phyloP scores from a whole-genome alignment of 2,113 vertebrate species.

The Cyanistes caeruleus region DNA sequence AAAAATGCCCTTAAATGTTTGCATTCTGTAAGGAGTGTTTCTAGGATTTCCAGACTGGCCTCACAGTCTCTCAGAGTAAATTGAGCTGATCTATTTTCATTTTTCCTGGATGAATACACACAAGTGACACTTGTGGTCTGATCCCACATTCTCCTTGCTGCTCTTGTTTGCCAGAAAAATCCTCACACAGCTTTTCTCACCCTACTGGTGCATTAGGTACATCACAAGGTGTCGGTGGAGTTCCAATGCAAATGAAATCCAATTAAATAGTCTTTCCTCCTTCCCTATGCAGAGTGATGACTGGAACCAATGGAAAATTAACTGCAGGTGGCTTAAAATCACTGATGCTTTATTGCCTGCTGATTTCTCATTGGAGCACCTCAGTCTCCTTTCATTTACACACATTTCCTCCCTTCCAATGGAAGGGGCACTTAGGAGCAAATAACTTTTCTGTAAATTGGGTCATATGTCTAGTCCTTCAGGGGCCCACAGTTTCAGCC shows the following conservation, averaged over 20 bases:
- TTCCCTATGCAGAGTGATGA: background rate
- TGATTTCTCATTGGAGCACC: constrained; percentile 42
- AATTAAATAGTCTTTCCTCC: background rate
- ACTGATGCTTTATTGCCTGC: constrained; percentile 13
- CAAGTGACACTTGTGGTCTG: background rate
- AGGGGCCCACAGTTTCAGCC: background rate
- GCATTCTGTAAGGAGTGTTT: background rate
- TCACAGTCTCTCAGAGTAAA: background rate
- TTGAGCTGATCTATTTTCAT: background rate
- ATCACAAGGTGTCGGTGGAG: background rate
- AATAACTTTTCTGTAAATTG: constrained; percentile 33
- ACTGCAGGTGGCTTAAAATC: constrained; percentile 45
- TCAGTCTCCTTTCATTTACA: constrained; percentile 29
- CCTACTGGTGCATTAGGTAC: background rate
- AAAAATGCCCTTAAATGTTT: background rate
- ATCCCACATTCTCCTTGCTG: background rate
- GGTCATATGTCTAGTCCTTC: background rate
- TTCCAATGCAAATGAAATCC: background rate
- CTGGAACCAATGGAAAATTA: constrained; percentile 32
- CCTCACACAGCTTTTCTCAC: background rate
- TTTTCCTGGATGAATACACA: background rate
- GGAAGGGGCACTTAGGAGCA: background rate
- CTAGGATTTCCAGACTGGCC: background rate
- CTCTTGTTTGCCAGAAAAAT: background rate
- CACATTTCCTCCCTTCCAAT: background rate